Conservation (phyloP, 2,797 vertebrate genomes). For the Aotus griseimembra region DNA sequence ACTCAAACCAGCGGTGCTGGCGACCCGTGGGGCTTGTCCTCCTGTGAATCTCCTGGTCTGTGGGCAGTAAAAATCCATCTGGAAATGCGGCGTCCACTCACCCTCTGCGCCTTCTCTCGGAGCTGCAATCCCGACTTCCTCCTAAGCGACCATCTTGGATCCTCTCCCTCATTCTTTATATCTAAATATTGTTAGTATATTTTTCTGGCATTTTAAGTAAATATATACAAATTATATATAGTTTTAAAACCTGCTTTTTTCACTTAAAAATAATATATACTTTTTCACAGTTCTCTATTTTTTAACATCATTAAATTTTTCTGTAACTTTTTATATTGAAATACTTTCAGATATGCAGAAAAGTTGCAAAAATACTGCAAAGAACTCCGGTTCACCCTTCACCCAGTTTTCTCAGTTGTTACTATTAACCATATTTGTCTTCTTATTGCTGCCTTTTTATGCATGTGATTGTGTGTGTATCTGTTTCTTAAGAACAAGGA, state of each 20-base stretch:
- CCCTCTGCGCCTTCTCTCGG: too few relatives aligned
- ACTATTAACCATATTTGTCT: not conserved
- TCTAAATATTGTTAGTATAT: conserved; percentile 6
- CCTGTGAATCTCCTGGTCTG: too few relatives aligned
- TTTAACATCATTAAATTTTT: not conserved
- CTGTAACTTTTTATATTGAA: not conserved
- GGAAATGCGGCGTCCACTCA: too few relatives aligned
- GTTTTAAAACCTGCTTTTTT: not conserved
- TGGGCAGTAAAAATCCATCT: too few relatives aligned
- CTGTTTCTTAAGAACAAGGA: not conserved
- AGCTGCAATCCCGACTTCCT: too few relatives aligned
- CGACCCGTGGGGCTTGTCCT: too few relatives aligned
- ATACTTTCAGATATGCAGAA: conserved; percentile 23
- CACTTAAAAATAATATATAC: conserved; percentile 20
- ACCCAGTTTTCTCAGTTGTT: not conserved
- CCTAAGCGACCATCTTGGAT: too few relatives aligned
- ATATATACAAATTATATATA: not conserved
- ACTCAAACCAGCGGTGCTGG: too few relatives aligned
- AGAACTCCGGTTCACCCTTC: not conserved
- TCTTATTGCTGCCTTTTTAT: not conserved
- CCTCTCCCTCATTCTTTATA: not conserved
- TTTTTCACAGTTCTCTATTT: not conserved
- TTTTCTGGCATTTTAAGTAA: conserved; percentile 14
- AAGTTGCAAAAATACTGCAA: not conserved
- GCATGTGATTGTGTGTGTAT: not conserved